These are phyloP conservation scores for Pelagia noctiluca DNA, from an alignment of 30 jellyfish, hydroid and myxozoan genomes.

Conservation along the genomic window DNA sequence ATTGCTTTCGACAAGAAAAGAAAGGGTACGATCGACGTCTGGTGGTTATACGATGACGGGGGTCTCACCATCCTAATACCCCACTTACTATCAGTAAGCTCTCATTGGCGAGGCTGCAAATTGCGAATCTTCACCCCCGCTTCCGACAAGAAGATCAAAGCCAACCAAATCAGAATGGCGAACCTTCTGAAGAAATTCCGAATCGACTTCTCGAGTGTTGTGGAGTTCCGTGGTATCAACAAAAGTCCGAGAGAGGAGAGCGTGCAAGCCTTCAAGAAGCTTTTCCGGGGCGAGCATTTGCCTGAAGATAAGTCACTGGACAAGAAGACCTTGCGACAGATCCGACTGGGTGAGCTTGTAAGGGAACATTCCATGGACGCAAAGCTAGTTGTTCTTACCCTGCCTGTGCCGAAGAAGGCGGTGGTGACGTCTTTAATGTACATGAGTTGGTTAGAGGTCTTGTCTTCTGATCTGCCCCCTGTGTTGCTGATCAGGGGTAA, in stretches of 20 bases:
- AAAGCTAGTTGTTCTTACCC: slow-evolving; percentile 88
- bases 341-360: slow-evolving; percentile 97
- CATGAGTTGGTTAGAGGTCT: slow-evolving; percentile 97
- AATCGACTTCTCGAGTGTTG: slow-evolving; percentile 91
- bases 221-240: slow-evolving; percentile 92
- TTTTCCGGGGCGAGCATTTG: slow-evolving; percentile 71
- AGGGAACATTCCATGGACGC: slow-evolving; percentile 93
- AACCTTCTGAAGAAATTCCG: slow-evolving; percentile 91
- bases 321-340: slow-evolving; percentile 94
- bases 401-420: slow-evolving; percentile 90
- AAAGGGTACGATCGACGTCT: slow-evolving; percentile 91
- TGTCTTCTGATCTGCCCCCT: slow-evolving; percentile 91
- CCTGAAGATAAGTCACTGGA: slow-evolving; percentile 74
- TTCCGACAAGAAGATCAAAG: slow-evolving; percentile 90
- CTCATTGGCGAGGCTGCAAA: slow-evolving; percentile 91
- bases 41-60: slow-evolving; percentile 99
- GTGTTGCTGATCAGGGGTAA: slow-evolving; percentile 92
- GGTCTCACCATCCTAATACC: slow-evolving; percentile 94
- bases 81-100: slow-evolving; percentile 76
- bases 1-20: slow-evolving; percentile 81
- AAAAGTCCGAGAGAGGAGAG: slow-evolving; percentile 80
- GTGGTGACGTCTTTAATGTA: slow-evolving; percentile 82
- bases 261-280: slow-evolving; percentile 63
- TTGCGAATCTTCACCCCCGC: slow-evolving; percentile 97
- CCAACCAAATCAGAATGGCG: slow-evolving; percentile 97